A percentile compares a stretch with the other conserved stretches of the same genome.
Evolutionary conservation across 2,888 invertebrate species (phyloP).

Genomic region (Tineola bisselliella): DNA sequence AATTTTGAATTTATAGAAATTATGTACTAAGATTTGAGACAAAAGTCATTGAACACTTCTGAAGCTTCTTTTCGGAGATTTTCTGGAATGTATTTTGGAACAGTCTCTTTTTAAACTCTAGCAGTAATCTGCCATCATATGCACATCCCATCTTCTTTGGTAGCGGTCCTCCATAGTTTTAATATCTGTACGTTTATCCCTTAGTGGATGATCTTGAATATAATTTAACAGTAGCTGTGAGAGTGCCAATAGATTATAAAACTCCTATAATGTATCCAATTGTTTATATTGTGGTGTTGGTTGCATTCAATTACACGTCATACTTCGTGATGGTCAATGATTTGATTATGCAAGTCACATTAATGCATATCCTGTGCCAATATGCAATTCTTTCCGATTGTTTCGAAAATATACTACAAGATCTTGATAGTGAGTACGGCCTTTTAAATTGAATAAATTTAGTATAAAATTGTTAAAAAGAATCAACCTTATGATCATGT

Average conservation of each 20-base stretch:
- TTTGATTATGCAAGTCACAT: conserved; percentile 39
- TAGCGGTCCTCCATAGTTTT: no score
- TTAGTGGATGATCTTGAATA: conserved; percentile 46
- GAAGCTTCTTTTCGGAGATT: no score
- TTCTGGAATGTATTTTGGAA: no score
- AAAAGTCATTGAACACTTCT: no score
- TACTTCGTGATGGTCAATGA: conserved; percentile 49
- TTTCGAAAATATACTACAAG: conserved; percentile 36
- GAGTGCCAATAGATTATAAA: conserved; percentile 34
- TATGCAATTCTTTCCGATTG: conserved; percentile 40
- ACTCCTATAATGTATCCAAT: conserved; percentile 28
- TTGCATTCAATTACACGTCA: conserved; percentile 35
- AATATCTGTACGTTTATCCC: conserved; percentile 24
- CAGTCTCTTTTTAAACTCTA: no score
- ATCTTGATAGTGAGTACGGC: conserved; percentile 21
- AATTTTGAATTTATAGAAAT: no score
- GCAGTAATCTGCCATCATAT: no score
- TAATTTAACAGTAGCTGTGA: conserved; percentile 37
- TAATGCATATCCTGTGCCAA: conserved; percentile 47
- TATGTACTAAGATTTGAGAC: no score
- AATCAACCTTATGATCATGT: no score
- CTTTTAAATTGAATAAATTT: neutral
- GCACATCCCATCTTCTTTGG: no score
- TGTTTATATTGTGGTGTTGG: conserved; percentile 28
- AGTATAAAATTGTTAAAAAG: neutral